phyloP scores from a whole-genome alignment of 2,888 invertebrate species.

The Andrena bucephala region DNA sequence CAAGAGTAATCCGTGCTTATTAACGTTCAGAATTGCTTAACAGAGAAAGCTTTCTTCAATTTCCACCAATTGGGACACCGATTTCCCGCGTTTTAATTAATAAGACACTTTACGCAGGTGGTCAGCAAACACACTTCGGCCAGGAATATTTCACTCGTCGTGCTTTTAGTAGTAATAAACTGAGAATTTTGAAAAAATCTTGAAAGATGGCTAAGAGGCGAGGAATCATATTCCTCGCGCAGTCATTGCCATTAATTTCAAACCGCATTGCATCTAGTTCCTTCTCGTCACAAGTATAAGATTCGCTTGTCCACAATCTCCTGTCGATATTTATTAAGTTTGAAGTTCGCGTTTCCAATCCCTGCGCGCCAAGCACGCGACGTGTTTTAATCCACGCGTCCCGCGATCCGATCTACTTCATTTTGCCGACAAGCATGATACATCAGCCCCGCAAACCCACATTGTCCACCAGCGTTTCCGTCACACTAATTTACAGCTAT shows the following conservation, averaged over 20 bases:
- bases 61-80: no score
- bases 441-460: conserved; percentile 54
- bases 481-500: conserved; percentile 78
- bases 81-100: no score
- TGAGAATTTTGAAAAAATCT: no score
- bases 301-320: not conserved
- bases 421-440: conserved; percentile 50
- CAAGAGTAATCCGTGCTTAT: not conserved
- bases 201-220: no score
- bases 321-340: conserved; percentile 6
- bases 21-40: not conserved
- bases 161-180: no score
- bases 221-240: no score
- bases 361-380: not conserved
- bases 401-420: conserved; percentile 51
- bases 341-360: not conserved
- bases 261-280: not conserved
- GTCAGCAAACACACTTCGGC: no score
- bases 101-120: no score
- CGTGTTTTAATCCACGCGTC: conserved; percentile 43
- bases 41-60: no score
- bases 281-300: not conserved
- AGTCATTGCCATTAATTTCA: no score
- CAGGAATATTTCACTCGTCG: no score
- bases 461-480: conserved; percentile 65